Percentiles rank a stretch among this genome's conserved stretches.
Conservation (phyloP, 2,797 vertebrate genomes). For the Fistularia commersonii region DNA sequence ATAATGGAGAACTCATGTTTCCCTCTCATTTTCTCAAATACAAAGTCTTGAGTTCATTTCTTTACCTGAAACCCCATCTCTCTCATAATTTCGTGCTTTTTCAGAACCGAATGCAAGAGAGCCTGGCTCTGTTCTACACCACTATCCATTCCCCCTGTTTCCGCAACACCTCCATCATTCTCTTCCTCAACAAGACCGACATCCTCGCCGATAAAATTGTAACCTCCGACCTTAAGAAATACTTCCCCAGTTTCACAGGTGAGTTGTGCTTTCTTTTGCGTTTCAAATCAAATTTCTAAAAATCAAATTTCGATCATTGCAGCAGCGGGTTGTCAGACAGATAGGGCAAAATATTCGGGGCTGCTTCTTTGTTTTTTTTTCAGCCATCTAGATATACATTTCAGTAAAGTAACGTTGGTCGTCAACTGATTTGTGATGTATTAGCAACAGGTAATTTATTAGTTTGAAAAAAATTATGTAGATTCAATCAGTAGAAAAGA, state of each 20-base stretch:
- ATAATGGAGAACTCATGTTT: not conserved
- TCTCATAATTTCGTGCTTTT: not conserved
- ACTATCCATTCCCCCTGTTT: conserved; percentile 81
- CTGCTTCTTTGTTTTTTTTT: too few species aligned
- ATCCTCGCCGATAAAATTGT: conserved; percentile 79
- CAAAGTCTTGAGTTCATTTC: not conserved
- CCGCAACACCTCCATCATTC: conserved; percentile 75
- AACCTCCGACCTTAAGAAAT: conserved; percentile 73
- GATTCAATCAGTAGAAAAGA: too few species aligned
- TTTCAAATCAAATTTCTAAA: not conserved
- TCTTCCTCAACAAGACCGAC: conserved; percentile 84
- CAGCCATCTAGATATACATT: too few species aligned
- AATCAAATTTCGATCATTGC: too few species aligned
- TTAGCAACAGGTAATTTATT: too few species aligned
- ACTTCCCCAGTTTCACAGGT: conserved; percentile 75
- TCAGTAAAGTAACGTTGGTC: too few species aligned
- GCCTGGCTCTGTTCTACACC: conserved; percentile 79
- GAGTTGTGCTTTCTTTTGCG: not conserved
- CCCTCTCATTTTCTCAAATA: not conserved
- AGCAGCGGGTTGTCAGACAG: not conserved
- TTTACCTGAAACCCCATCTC: not conserved
- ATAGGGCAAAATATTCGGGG: too few species aligned
- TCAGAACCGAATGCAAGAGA: conserved; percentile 81
- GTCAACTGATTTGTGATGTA: too few species aligned
- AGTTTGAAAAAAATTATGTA: too few species aligned